These are phyloP conservation scores for Acanthochromis polyacanthus DNA, from an alignment of 2,113 vertebrate species.

Conservation along the genomic window DNA sequence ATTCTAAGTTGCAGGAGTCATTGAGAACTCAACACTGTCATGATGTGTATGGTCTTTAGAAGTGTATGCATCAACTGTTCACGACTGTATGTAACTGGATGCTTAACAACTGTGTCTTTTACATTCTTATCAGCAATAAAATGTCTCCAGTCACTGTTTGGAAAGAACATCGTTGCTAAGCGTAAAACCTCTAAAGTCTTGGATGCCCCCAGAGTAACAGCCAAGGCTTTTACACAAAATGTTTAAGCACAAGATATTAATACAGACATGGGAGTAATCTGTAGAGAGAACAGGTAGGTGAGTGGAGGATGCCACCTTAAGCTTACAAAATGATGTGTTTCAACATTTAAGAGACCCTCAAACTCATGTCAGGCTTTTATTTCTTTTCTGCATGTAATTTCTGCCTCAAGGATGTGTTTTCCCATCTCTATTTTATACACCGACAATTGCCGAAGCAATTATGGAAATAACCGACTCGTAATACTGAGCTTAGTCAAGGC, in stretches of 20 bases:
- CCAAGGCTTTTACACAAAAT: neutral
- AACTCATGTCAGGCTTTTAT: constrained; percentile 13
- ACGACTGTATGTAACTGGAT: neutral
- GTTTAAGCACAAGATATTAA: no score
- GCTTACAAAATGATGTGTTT: no score
- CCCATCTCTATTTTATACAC: neutral
- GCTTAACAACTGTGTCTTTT: neutral
- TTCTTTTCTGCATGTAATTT: neutral
- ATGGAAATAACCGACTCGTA: neutral
- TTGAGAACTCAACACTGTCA: no score
- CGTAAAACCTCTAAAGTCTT: constrained; percentile 3
- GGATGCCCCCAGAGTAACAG: neutral
- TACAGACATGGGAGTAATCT: no score
- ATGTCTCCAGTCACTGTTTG: neutral
- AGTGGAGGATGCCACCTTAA: no score
- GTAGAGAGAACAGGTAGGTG: no score
- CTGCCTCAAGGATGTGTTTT: neutral
- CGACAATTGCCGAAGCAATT: neutral
- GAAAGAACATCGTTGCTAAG: neutral
- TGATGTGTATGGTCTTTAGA: no score
- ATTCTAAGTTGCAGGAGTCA: no score
- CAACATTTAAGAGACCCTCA: constrained; percentile 11
- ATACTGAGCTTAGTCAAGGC: neutral
- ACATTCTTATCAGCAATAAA: neutral
- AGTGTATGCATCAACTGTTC: no score